Evolutionary conservation across 2,888 invertebrate genomes (phyloP), one percentile per base, ranked within the genome.

Genomic region (Cosmopolites sordidus): DNA sequence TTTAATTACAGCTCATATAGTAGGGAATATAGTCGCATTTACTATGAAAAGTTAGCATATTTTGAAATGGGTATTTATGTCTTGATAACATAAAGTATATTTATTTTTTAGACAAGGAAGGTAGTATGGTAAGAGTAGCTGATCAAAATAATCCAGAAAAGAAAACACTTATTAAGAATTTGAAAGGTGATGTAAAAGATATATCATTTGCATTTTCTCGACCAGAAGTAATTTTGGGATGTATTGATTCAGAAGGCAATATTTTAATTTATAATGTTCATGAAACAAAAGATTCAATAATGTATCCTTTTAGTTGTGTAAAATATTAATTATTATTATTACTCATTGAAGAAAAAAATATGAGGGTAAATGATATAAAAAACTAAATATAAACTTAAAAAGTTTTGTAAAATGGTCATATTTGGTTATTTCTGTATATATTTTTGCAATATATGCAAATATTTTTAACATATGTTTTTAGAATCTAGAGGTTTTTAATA

Each of bases 121-220:
- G 81, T 54, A 88, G 89, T 49, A 87, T 90, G 78, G 89, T 96
- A 5, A 80, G 95, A 38, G 86, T 97, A 9, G 84, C 90, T 6
- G 89, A 91, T 73, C 81, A 83, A 62, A 86, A 86, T 56, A 17
- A 43, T 49, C 80, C 83, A 1, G 83, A 88, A 63, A 80, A 85
- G 60, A 80, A 95, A 48, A 82, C 86, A 1, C 78, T 96, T 16
- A 83, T 96, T 47, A 92, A 92, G 72, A 92, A 92, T 38, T 87
- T 92, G 80, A 83, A 83, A 45, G 93, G 92, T 33, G 81, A 87
- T 71, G 88, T 96, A n/a, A 83, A 90, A 72, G 97, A 97, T 73
- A 74, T 97, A 43, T 84, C 93, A 1, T 97, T 97, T 76, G 92
- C 95, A 2, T 87, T 90, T 70, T 84, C 89, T 41, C 80, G 83